These are phyloP conservation scores for Drosophila borborema DNA, from an alignment of 2,888 invertebrate genomes.

Conservation along the genomic window DNA sequence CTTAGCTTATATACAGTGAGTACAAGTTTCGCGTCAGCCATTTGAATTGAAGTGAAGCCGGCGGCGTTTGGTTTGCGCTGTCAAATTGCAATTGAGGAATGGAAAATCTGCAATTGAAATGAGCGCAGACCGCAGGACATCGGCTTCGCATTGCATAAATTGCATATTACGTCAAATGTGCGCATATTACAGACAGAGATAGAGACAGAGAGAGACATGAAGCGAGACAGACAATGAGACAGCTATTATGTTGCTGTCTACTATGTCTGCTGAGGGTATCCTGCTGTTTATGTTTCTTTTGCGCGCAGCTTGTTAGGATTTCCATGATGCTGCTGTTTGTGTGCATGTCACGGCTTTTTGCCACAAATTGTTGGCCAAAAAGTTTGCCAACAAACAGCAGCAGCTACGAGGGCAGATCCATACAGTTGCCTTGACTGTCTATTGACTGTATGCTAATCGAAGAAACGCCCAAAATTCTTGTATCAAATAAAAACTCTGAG, in stretches of 20 bases:
- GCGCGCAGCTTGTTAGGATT: conserved; percentile 7
- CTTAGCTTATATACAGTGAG: conserved; percentile 21
- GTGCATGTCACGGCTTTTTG: conserved; percentile 25
- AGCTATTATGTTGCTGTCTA: conserved; percentile 28
- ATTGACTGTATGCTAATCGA: neutral
- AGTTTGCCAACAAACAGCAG: conserved; percentile 5
- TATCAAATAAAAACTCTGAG: neutral
- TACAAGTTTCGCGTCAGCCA: conserved; percentile 23
- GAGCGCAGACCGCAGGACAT: conserved; percentile 18
- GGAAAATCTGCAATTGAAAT: conserved; percentile 60
- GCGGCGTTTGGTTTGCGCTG: conserved; percentile 16
- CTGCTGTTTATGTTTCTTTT: conserved; percentile 9
- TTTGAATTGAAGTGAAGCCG: conserved; percentile 22
- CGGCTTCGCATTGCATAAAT: conserved; percentile 56
- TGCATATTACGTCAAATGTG: conserved; percentile 48
- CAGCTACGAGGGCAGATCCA: conserved; percentile 26
- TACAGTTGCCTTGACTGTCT: neutral
- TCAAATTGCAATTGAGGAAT: conserved; percentile 54
- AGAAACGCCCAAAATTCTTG: neutral
- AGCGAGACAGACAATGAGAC: neutral
- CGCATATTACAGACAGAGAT: neutral
- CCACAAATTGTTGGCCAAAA: conserved; percentile 47
- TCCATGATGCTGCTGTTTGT: conserved; percentile 7
- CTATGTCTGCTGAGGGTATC: neutral
- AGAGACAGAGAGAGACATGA: neutral